phyloP scores from a whole-genome alignment of 2,113 vertebrate species.

The Neogale vison region DNA sequence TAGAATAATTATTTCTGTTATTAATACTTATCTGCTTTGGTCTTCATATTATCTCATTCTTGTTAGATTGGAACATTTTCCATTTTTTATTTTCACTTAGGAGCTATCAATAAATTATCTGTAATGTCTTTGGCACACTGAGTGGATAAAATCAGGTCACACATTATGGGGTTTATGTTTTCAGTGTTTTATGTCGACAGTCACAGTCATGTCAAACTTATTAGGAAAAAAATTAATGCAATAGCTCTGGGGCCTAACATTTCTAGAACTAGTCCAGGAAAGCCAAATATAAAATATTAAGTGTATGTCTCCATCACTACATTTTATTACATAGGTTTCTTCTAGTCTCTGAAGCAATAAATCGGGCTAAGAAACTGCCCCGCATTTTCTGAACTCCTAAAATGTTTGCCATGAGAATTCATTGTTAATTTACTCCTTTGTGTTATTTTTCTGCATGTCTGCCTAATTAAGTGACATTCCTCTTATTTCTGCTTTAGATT shows the following conservation, averaged over 20 bases:
- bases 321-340: not conserved
- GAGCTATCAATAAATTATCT: conserved; percentile 32
- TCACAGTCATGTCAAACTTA: conserved; percentile 8
- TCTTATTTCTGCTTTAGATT: not conserved
- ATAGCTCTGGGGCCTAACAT: not conserved
- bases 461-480: not conserved
- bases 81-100: conserved; percentile 34
- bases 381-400: not conserved
- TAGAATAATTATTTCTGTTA: not conserved
- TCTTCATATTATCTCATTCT: not conserved
- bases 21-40: not conserved
- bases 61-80: not conserved
- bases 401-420: not conserved
- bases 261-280: not conserved
- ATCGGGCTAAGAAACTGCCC: not conserved
- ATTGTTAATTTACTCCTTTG: not conserved
- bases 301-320: not conserved
- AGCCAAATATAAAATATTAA: conserved; percentile 28
- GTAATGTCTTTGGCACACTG: not conserved
- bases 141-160: not conserved
- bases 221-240: conserved; percentile 25
- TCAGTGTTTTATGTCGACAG: not conserved
- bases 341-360: not conserved
- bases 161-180: not conserved
- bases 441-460: not conserved